Percentiles rank a stretch among this genome's conserved stretches.
These are phyloP conservation scores for Marronus borbonicus DNA, from an alignment of 2,888 invertebrate genomes.

Conservation along the genomic window DNA sequence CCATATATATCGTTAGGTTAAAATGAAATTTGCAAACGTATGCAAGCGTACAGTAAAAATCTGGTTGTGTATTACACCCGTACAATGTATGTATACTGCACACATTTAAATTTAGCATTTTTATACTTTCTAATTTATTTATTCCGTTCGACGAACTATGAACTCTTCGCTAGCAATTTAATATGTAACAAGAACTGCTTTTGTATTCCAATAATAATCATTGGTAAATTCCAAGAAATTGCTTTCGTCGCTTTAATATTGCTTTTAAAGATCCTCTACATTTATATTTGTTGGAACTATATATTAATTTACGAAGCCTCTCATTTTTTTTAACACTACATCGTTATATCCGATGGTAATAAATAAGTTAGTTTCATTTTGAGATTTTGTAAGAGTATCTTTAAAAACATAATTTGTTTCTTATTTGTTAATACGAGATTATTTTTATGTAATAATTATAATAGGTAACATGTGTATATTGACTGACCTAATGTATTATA, in stretches of 20 bases:
- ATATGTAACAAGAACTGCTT: constrained; percentile 21
- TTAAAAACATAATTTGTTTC: constrained; percentile 49
- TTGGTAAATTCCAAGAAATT: constrained; percentile 15
- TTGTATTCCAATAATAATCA: constrained; percentile 20
- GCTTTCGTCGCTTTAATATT: constrained; percentile 14
- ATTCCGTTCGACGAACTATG: constrained; percentile 1
- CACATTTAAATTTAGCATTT: neutral
- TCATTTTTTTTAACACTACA: neutral
- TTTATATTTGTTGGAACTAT: neutral
- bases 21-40: too few relatives aligned
- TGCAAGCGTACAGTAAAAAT: neutral
- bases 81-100: neutral
- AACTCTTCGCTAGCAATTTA: neutral
- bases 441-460: constrained; percentile 54
- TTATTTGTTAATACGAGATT: constrained; percentile 41
- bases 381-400: constrained; percentile 47
- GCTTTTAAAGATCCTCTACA: constrained; percentile 28
- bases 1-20: too few relatives aligned
- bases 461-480: constrained; percentile 66
- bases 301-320: neutral
- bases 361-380: too few relatives aligned
- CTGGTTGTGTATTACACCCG: constrained; percentile 1
- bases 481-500: constrained; percentile 67
- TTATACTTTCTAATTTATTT: constrained; percentile 8
- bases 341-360: neutral